Evolutionary conservation across 2,113 vertebrate genomes (phyloP), one percentile per base, ranked within the genome.

Genomic region (Vombatus ursinus): DNA sequence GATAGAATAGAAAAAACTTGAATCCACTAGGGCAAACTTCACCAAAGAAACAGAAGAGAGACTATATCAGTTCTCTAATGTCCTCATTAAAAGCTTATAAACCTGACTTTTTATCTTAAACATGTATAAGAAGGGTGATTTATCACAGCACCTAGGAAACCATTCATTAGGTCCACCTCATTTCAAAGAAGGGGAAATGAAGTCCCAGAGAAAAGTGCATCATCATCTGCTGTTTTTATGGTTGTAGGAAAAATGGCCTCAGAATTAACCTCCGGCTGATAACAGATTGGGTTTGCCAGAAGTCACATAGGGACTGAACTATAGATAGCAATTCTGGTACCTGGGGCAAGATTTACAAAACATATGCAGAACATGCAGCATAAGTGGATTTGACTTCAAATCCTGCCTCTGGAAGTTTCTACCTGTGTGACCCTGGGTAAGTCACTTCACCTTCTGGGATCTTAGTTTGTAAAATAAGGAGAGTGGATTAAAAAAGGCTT

Each of bases 111-210:
- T 22, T 24, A 52, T 92, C 94, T 61, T 95, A 57, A 92, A 0
- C 90, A 14, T 91, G 24, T 93, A 28, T 92, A 84, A 37, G 89
- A 48, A 22, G 25, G 9, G 53, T n/a, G 25, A 9, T 37, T 24
- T 91, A 10, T 93, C 14, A 50, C 28, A 31, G 10, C 3, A 68
- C 25, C 1, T 37, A 6, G 25, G 28, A 89, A 3, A 11, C n/a
- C n/a, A 90, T 37, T 57, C 10, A 44, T 1, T 26, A 68, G 3
- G 25, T 31, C 26, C 57, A 61, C 8, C 8, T 19, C 0, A 50
- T n/a, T 96, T 95, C 90, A 92, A 2, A 57, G 47, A 31, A 22
- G 37, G n/a, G 53, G 16, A 57, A 50, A 96, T 92, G 28, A 90
- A 50, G 48, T 91, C 89, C 51, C 0, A 92, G 22, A 51, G 44